Evolutionary conservation across 2,113 vertebrate species (phyloP).

Genomic region (Bubo bubo): DNA sequence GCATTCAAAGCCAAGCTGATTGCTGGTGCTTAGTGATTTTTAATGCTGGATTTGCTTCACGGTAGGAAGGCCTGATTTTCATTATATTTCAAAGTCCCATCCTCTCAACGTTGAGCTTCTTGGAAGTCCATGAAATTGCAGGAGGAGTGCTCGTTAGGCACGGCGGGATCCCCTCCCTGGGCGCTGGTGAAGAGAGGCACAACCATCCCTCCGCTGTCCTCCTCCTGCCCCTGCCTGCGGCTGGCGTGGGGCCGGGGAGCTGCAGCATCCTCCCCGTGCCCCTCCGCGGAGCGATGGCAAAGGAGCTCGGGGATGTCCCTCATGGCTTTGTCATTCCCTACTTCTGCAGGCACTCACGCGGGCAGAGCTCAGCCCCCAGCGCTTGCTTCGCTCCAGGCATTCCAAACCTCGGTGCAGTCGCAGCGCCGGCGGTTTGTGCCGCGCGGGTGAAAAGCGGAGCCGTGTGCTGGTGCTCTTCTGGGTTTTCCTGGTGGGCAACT

Average conservation of each 20-base stretch:
- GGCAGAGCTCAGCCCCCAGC: background rate
- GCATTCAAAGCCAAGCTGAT: background rate
- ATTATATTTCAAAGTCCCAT: background rate
- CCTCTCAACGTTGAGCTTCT: accelerated
- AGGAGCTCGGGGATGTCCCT: accelerated
- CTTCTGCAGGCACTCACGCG: accelerated
- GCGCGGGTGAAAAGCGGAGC: accelerated
- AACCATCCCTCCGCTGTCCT: background rate
- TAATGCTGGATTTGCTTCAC: background rate
- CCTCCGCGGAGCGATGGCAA: background rate
- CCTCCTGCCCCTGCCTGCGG: background rate
- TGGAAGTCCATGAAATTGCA: background rate
- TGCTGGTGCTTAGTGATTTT: background rate
- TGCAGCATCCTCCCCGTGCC: accelerated
- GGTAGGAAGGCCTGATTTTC: background rate
- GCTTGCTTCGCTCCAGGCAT: background rate
- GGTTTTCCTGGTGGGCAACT: background rate
- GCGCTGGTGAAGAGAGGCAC: accelerated
- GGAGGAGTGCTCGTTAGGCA: background rate
- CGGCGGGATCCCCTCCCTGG: background rate
- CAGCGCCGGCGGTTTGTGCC: background rate
- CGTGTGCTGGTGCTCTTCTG: background rate
- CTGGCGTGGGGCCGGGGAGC: accelerated
- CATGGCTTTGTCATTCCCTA: background rate
- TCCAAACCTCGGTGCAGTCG: background rate